Conservation (phyloP, 2,888 invertebrate species). For the Lepetodrilus schrolli region DNA sequence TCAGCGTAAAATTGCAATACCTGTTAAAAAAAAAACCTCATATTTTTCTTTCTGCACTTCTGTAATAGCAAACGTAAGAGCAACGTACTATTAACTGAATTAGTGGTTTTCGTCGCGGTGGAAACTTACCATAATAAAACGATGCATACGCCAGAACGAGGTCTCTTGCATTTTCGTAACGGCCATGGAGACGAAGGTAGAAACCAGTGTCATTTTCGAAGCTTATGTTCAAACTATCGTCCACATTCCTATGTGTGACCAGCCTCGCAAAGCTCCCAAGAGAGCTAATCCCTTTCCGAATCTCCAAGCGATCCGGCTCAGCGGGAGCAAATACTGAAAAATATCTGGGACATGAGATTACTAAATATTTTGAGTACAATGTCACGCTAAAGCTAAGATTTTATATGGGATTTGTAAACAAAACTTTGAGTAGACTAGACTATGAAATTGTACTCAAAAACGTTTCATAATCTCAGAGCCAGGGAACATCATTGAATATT, state of each 20-base stretch:
- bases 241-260: constrained; percentile 29
- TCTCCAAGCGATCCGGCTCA: constrained; percentile 32
- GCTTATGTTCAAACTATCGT: constrained; percentile 7
- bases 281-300: constrained; percentile 48
- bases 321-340: background rate
- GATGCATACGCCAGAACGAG: constrained; percentile 48
- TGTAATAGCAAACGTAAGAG: too few species aligned
- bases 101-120: background rate
- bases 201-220: constrained; percentile 41
- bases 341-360: too few species aligned
- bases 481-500: too few species aligned
- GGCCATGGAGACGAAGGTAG: constrained; percentile 48
- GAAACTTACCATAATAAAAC: constrained; percentile 34
- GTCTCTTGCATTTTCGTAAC: constrained; percentile 35
- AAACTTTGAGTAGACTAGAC: too few species aligned
- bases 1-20: background rate
- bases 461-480: too few species aligned
- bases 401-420: too few species aligned
- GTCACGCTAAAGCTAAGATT: too few species aligned
- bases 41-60: too few species aligned
- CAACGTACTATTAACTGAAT: too few species aligned
- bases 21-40: too few species aligned
- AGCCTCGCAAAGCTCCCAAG: constrained; percentile 32
- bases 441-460: too few species aligned
- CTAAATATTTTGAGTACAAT: too few species aligned